Evolutionary conservation across 2,797 vertebrate genomes (phyloP), one percentile per base, ranked within the genome.

Genomic region (Pelochelys cantorii): DNA sequence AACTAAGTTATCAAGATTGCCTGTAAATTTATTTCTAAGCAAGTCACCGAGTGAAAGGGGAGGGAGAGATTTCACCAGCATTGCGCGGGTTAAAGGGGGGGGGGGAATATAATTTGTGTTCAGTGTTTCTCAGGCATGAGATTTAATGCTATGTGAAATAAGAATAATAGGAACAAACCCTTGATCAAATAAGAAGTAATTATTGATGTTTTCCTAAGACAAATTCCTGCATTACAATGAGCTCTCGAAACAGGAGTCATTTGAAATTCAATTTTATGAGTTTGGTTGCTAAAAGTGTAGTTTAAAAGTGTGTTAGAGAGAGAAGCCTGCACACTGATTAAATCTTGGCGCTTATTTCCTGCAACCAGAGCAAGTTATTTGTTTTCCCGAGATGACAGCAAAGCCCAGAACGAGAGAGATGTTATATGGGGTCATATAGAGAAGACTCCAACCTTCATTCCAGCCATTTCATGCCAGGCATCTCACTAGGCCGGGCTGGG

Each of bases 1-100:
- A 97, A 98, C 97, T 98, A 98, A 97, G 95, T 98, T 97, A 97
- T 97, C 94, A 93, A 95, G 89, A 95, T 96, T 97, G 93, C 96
- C 97, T 94, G 94, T 96, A 97, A 96, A 85, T 97, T 97, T 96
- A 95, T 98, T 97, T 97, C 94, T 96, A 96, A 97, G 79, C 89
- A 93, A 97, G 95, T 94, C 96, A 78, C 84, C 96, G 92, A 93
- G 92, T 95, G 29, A 42, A 54, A 90, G 91, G 23, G 4, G 62
- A 18, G 86, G 85, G 71, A 91, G 81, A 79, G 83, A 84, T 62
- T 79, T 88, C 65, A 18, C 34, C 85, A 56, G 48, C 37, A 55
- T 81, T 11, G 25, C 10, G 87, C 79, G 52, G 89, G 93, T 71
- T 80, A 85, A 92, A 37, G 11, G 3, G 53, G 52, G 83, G 86